Evolutionary conservation across 2,888 invertebrate genomes (phyloP), one percentile per base, ranked within the genome.

Genomic region (Branchellion lobata): DNA sequence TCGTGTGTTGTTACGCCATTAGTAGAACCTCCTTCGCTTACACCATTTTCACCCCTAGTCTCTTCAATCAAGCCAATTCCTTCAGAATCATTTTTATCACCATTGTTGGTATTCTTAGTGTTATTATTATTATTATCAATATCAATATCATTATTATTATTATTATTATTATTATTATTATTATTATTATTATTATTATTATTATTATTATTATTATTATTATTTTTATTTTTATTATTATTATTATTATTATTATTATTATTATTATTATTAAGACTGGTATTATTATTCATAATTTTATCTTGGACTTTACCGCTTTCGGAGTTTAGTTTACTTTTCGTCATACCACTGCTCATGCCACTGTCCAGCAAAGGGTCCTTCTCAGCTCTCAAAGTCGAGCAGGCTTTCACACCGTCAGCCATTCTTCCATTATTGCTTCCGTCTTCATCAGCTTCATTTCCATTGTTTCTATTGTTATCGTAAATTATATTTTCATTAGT

Each of bases 261-360:
- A 68, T 68, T 68, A 68, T 68, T 68, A 27, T 68, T 68, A 68
- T 27, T 68, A 68, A 24, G 18, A 68, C 8, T 68, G 27, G 21
- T 29, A 27, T 68, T 68, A 8, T 68, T 68, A 8, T 68, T 24
- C 2, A 2, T 3, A 2, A 68, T 1, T 31, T 68, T 33, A 27
- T 68, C 3, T 24, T 68, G 18, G 27, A n/a, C n/a, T n/a, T n/a
- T n/a, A n/a, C n/a, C n/a, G n/a, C n/a, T n/a, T n/a, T n/a, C n/a
- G n/a, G n/a, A n/a, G n/a, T n/a, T n/a, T n/a, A n/a, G n/a, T n/a
- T n/a, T n/a, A n/a, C n/a, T n/a, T n/a, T n/a, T n/a, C n/a, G n/a
- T n/a, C n/a, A n/a, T n/a, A n/a, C n/a, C n/a, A n/a, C n/a, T n/a
- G n/a, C n/a, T n/a, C n/a, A n/a, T n/a, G n/a, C n/a, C n/a, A n/a